Percentiles rank a stretch among this genome's conserved stretches.
phyloP scores from a whole-genome alignment of 2,797 vertebrate species.

The Scleropages formosus region DNA sequence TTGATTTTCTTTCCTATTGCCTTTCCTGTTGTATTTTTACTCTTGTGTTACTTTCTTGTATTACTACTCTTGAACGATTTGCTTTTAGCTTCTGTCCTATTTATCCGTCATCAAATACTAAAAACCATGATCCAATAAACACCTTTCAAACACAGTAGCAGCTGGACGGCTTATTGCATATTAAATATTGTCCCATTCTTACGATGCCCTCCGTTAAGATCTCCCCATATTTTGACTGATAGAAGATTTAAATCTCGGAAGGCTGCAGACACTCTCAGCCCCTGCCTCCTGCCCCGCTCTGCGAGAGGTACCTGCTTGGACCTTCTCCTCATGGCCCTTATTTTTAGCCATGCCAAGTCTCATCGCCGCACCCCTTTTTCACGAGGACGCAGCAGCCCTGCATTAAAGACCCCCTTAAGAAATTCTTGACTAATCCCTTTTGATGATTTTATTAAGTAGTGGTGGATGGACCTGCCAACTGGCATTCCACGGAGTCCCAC shows the following conservation, averaged over 20 bases:
- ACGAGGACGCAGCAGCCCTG: constrained; percentile 58
- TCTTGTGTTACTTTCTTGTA: too few species aligned
- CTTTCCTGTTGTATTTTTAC: not conserved
- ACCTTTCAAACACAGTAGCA: too few species aligned
- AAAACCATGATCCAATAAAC: not conserved
- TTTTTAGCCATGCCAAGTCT: constrained; percentile 55
- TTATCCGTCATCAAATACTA: not conserved
- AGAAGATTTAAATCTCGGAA: not conserved
- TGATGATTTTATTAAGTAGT: constrained; percentile 91
- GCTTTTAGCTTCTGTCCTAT: not conserved
- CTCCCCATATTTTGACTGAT: not conserved
- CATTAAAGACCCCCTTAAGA: constrained; percentile 73
- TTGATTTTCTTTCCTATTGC: not conserved
- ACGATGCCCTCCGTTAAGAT: not conserved
- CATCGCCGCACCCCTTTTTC: constrained; percentile 41
- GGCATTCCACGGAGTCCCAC: constrained; percentile 66
- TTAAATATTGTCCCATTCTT: not conserved
- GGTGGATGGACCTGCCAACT: constrained; percentile 74
- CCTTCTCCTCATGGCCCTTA: constrained; percentile 8
- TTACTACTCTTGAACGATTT: not conserved
- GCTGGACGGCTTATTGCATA: not conserved
- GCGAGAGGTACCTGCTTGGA: constrained; percentile 10
- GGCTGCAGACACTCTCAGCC: not conserved
- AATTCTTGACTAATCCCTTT: constrained; percentile 80
- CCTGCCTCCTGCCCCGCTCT: constrained; percentile 11